These are phyloP conservation scores for Anguilla megastoma DNA, from an alignment of 2,797 vertebrate species.

Conservation along the genomic window DNA sequence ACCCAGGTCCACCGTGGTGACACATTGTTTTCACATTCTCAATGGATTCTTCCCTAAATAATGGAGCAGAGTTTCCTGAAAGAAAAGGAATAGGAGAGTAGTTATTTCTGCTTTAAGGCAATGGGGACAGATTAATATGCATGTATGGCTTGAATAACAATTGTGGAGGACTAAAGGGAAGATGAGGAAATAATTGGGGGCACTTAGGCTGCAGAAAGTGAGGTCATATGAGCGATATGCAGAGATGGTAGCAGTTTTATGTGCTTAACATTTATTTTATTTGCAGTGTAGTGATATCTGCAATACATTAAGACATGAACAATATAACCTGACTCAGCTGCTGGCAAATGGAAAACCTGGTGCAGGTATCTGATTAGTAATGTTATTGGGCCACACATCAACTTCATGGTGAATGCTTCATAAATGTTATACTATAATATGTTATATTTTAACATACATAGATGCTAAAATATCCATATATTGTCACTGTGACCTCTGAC, in stretches of 20 bases:
- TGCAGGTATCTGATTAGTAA: background rate
- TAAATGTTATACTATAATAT: background rate
- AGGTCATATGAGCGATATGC: background rate
- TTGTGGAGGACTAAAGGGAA: background rate
- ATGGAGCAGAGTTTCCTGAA: conserved; percentile 16
- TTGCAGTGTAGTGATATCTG: background rate
- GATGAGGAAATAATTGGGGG: conserved; percentile 4
- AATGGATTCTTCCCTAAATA: conserved; percentile 32
- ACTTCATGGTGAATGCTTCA: background rate
- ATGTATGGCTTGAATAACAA: background rate
- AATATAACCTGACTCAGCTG: background rate
- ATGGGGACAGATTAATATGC: conserved; percentile 20
- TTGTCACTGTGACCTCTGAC: background rate
- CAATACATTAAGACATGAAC: background rate
- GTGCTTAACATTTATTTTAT: background rate
- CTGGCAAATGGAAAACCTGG: background rate
- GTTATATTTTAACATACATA: background rate
- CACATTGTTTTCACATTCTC: conserved; percentile 35
- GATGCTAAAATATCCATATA: background rate
- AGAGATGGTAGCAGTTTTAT: background rate
- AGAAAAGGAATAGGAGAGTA: conserved; percentile 31
- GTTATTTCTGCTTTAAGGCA: conserved; percentile 28
- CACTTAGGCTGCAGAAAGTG: background rate
- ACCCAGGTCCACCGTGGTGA: conserved; percentile 30
- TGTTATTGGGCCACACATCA: no score